A percentile compares a stretch with the other conserved stretches of the same genome.
These are phyloP conservation scores for Neodon shergylaensis DNA, from an alignment of 2,113 vertebrate genomes.

Conservation along the genomic window DNA sequence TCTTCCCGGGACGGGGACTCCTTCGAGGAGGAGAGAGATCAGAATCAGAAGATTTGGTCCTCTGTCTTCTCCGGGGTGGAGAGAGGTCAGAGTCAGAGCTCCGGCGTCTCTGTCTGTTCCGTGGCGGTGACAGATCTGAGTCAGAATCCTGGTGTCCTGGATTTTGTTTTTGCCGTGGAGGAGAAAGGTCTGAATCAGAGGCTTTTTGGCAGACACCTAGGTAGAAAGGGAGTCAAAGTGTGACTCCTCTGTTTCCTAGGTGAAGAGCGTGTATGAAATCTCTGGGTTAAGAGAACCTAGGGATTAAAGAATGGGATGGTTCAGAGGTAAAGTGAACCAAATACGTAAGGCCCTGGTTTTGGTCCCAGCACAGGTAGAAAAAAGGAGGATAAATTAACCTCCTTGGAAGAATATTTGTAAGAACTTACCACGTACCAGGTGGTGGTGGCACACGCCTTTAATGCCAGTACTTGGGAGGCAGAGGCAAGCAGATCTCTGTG, in stretches of 20 bases:
- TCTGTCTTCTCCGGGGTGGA: conserved; percentile 81
- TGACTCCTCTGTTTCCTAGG: conserved; percentile 39
- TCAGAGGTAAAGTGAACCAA: background rate
- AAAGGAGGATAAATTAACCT: background rate
- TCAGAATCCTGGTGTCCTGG: conserved; percentile 50
- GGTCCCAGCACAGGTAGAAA: background rate
- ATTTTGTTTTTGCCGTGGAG: conserved; percentile 63
- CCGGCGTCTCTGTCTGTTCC: conserved; percentile 5
- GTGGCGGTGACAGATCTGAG: conserved; percentile 82
- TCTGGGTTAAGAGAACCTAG: conserved; percentile 77
- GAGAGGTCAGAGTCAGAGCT: conserved; percentile 85
- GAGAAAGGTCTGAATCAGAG: conserved; percentile 81
- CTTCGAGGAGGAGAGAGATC: conserved; percentile 83
- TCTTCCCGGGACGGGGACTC: background rate
- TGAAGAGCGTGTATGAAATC: background rate
- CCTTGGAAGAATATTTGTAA: background rate
- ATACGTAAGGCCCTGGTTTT: background rate
- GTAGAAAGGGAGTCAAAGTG: conserved; percentile 7
- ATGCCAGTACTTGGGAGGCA: too few species aligned
- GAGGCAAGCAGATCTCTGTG: too few species aligned
- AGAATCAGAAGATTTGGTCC: conserved; percentile 80
- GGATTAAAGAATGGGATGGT: conserved; percentile 27
- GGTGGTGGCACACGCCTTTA: too few species aligned
- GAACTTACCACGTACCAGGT: background rate
- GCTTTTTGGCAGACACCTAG: background rate